Evolutionary conservation across 1,140 invertebrate species (phyloP).

Genomic region (Lordiphosa collinella): DNA sequence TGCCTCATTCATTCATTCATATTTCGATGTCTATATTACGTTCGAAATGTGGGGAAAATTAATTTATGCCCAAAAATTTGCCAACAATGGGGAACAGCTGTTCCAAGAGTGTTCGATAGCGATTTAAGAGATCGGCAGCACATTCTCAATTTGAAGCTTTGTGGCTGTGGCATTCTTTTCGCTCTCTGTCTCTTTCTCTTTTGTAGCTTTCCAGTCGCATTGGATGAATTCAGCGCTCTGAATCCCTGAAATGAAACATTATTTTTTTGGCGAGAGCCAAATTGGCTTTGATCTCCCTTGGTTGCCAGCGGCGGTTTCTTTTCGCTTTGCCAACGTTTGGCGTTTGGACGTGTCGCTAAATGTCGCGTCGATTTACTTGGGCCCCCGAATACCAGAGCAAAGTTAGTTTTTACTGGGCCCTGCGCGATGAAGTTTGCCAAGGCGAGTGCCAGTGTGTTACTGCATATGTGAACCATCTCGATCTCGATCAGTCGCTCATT

Average conservation of each 20-base stretch:
- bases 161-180: neutral
- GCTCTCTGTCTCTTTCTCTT: constrained; percentile 2
- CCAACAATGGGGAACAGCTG: constrained; percentile 49
- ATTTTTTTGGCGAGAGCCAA: constrained; percentile 16
- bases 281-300: constrained; percentile 40
- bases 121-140: constrained; percentile 1
- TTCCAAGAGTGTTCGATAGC: neutral
- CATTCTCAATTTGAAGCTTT: neutral
- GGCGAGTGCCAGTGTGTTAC: constrained; percentile 25
- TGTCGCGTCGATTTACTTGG: constrained; percentile 45
- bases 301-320: constrained; percentile 45
- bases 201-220: constrained; percentile 49
- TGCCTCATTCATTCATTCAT: constrained; percentile 60
- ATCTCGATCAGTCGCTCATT: constrained; percentile 38
- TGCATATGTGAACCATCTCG: constrained; percentile 24
- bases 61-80: constrained; percentile 60
- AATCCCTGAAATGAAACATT: constrained; percentile 45
- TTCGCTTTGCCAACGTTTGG: constrained; percentile 71
- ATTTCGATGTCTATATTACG: too few species aligned
- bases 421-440: constrained; percentile 6
- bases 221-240: constrained; percentile 55
- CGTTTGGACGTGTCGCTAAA: constrained; percentile 72
- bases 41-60: constrained; percentile 6
- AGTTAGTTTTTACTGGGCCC: constrained; percentile 55
- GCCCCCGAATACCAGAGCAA: constrained; percentile 30